These are phyloP conservation scores for Drosophila jambulina DNA, from an alignment of 1,140 invertebrate genomes.

Conservation along the genomic window DNA sequence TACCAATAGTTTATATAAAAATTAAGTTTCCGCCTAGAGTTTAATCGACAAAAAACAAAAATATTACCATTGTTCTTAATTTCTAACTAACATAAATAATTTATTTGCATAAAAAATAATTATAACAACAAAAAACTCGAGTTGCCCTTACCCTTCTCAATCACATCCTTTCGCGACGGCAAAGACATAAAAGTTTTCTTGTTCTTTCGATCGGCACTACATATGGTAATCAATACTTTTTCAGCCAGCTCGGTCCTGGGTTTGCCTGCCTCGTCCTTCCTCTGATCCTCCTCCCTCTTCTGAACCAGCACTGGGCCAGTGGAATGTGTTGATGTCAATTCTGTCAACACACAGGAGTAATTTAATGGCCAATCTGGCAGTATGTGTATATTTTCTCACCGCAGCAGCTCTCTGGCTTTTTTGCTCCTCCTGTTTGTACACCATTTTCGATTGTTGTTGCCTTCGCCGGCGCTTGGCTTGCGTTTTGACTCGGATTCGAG, in stretches of 20 bases:
- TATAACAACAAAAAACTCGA: not conserved
- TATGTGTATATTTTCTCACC: conserved; percentile 40
- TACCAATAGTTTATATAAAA: too few species aligned
- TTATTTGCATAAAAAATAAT: not conserved
- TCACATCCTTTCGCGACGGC: conserved; percentile 71
- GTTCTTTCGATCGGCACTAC: conserved; percentile 70
- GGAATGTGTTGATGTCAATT: conserved; percentile 58
- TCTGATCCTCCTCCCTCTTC: conserved; percentile 7
- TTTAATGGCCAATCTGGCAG: not conserved
- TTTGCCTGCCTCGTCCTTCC: conserved; percentile 50
- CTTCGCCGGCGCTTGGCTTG: conserved; percentile 53
- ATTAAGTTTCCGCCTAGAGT: not conserved
- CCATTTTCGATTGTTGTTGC: conserved; percentile 70
- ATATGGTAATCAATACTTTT: conserved; percentile 77
- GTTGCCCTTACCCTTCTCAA: conserved; percentile 63
- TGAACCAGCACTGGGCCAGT: conserved; percentile 18
- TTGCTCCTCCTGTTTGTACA: conserved; percentile 75
- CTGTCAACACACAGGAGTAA: conserved; percentile 20
- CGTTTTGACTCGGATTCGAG: conserved; percentile 27
- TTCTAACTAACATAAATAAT: not conserved
- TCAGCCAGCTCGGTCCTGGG: conserved; percentile 54
- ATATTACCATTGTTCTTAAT: not conserved
- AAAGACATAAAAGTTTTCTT: conserved; percentile 77
- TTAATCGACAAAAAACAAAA: not conserved
- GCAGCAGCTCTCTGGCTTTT: conserved; percentile 63